Evolutionary conservation across 2,888 invertebrate species (phyloP).

Genomic region (Andrena hattorfiana): DNA sequence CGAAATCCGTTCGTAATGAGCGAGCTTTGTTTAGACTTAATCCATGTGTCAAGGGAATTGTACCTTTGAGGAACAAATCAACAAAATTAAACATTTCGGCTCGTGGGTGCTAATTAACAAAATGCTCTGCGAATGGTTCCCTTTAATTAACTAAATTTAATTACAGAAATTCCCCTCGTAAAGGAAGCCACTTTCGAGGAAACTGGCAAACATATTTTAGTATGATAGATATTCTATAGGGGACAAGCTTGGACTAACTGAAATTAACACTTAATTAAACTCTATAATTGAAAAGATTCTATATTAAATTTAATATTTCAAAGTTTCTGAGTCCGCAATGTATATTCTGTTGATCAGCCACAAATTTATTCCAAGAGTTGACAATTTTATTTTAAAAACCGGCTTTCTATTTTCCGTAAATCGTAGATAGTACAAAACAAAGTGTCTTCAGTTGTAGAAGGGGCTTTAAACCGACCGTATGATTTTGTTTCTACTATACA

Average conservation of each 20-base stretch:
- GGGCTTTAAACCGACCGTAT: no score
- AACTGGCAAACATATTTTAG: background rate
- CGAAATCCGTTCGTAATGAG: background rate
- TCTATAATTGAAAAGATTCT: no score
- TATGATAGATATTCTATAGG: background rate
- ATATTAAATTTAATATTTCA: no score
- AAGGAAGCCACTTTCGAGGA: background rate
- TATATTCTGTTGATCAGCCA: no score
- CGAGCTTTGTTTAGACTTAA: background rate
- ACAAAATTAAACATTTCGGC: background rate
- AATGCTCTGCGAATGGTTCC: background rate
- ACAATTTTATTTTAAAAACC: no score
- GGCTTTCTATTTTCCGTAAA: no score
- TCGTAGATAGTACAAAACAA: no score
- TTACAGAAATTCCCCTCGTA: background rate
- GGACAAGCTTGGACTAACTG: background rate
- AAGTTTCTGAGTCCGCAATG: no score
- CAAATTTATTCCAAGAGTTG: no score
- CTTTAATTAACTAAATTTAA: conserved; percentile 12
- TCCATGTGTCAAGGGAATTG: background rate
- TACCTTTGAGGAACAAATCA: background rate
- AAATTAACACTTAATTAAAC: background rate
- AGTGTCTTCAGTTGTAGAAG: no score
- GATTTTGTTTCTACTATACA: no score
- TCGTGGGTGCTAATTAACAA: conserved; percentile 12